Conservation (phyloP, 2,888 invertebrate species). For the Formica aserva region DNA sequence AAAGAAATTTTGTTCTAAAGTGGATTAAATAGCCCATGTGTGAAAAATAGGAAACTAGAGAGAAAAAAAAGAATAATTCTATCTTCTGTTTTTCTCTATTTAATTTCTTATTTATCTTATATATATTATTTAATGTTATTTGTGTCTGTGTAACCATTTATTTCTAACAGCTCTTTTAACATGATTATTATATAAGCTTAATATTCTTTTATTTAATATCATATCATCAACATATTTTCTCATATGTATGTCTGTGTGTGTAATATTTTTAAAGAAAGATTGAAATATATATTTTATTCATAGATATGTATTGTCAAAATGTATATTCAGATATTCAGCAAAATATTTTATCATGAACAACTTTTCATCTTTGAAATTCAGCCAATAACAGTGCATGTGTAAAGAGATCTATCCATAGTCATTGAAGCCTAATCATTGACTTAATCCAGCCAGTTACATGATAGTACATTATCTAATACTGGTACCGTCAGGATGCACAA, state of each 20-base stretch:
- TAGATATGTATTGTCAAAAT: not conserved
- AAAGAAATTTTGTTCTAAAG: not conserved
- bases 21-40: not conserved
- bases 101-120: not conserved
- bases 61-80: constrained; percentile 8
- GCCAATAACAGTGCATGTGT: not conserved
- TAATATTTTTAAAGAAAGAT: not conserved
- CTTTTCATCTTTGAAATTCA: not conserved
- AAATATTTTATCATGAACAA: not conserved
- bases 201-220: not conserved
- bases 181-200: not conserved
- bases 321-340: not conserved
- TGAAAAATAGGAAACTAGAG: too few relatives aligned
- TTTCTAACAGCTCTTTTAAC: not conserved
- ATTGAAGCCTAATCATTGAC: constrained; percentile 44
- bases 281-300: not conserved
- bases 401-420: constrained; percentile 20
- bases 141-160: not conserved
- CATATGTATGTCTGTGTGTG: not conserved
- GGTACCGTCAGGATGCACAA: constrained; percentile 36
- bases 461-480: constrained; percentile 42
- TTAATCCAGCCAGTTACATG: constrained; percentile 42
- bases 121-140: not conserved
- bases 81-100: not conserved
- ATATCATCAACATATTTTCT: not conserved